Percentiles rank a stretch among this genome's conserved stretches.
phyloP scores from a whole-genome alignment of 2,113 vertebrate species.

The Rhinogobius similis region DNA sequence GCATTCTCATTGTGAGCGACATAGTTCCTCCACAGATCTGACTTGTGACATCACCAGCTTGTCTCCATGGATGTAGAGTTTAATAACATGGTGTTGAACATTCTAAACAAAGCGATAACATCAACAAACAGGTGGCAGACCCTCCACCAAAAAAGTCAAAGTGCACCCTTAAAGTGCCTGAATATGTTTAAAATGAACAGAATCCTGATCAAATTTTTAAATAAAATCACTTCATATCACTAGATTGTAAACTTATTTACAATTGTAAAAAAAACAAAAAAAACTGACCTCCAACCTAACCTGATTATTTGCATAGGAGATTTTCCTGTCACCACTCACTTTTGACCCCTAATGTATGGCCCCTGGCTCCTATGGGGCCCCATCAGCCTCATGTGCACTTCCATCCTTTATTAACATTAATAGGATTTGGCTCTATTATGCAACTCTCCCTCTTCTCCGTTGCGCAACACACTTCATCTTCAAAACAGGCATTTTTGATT shows the following conservation, averaged over 20 bases:
- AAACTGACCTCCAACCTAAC: background rate
- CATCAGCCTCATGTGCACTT: conserved; percentile 48
- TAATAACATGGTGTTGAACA: background rate
- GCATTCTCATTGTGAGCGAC: background rate
- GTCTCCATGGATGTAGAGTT: too few species aligned
- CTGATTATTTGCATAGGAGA: background rate
- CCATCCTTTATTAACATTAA: conserved; percentile 70
- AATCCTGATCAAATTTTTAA: background rate
- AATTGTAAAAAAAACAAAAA: background rate
- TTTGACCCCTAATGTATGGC: conserved; percentile 5
- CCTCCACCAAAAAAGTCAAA: background rate
- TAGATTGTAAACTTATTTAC: background rate
- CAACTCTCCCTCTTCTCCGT: conserved; percentile 53
- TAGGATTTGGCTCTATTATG: conserved; percentile 71
- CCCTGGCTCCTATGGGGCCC: conserved; percentile 24
- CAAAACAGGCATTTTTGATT: conserved; percentile 36
- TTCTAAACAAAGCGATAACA: background rate
- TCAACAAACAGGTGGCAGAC: background rate
- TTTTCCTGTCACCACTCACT: background rate
- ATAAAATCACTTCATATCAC: background rate
- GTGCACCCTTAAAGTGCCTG: background rate
- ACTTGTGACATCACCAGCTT: background rate
- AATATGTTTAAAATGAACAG: background rate
- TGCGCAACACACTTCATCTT: conserved; percentile 38
- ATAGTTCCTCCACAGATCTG: background rate